Conservation (phyloP, 2,797 vertebrate species). For the Etheostoma perlongum region DNA sequence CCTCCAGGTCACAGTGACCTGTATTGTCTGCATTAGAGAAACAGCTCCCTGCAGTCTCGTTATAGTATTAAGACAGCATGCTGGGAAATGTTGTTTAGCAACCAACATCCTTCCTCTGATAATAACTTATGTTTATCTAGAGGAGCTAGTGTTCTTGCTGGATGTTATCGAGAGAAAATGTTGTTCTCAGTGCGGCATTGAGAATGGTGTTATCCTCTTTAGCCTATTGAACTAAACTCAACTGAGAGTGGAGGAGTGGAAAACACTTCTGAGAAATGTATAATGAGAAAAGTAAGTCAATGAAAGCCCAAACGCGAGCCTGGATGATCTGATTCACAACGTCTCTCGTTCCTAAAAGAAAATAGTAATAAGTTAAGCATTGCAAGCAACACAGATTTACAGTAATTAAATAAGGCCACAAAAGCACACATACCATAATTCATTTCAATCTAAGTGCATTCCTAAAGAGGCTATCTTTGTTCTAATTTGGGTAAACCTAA, state of each 20-base stretch:
- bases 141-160: slow-evolving; percentile 78
- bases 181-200: slow-evolving; percentile 26
- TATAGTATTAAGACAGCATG: slow-evolving; percentile 60
- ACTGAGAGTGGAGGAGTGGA: slow-evolving; percentile 2
- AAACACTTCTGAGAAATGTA: slow-evolving; percentile 33
- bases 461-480: not conserved
- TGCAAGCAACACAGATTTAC: not conserved
- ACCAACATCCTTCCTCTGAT: slow-evolving; percentile 87
- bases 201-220: slow-evolving; percentile 28
- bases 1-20: slow-evolving; percentile 61
- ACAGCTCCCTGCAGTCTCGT: slow-evolving; percentile 77
- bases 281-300: not conserved
- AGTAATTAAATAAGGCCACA: not conserved
- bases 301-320: not conserved
- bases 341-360: not conserved
- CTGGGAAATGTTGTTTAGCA: slow-evolving; percentile 78
- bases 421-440: not conserved
- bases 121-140: slow-evolving; percentile 85
- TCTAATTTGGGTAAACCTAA: not conserved
- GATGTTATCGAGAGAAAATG: slow-evolving; percentile 79
- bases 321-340: not conserved
- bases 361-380: no score
- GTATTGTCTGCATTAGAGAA: slow-evolving; percentile 78
- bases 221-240: slow-evolving; percentile 47
- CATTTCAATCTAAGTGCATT: not conserved